Base-by-base conservation (phyloP, 2,888 invertebrate genomes). In the Caenorhabditis auriculariae region DNA sequence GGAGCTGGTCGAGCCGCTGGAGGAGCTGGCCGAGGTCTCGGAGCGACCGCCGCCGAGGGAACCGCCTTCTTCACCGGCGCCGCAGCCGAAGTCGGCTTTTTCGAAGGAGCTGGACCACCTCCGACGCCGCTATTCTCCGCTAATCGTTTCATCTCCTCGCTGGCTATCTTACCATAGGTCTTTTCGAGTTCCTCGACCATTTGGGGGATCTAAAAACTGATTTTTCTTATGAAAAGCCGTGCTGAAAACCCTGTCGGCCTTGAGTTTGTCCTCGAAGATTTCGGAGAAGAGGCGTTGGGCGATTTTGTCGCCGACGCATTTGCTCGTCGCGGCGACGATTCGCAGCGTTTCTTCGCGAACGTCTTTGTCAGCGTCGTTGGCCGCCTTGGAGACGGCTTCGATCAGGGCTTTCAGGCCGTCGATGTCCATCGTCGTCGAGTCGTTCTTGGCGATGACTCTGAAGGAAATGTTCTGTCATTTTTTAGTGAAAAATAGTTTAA, bases 261-360 rank as follows among this genome's bases (percentile, higher is more conserved):
- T 96, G 32, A 94, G 83, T 43, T 88, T 87, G 82, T 96, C 96
- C 0, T 68, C 64, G 19, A 54, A 55, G 17, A 96, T 84, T 81
- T 95, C 94, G 1, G 88, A 87, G 23, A 94, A 86, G 81, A 91
- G 91, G 0, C 91, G 90, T 19, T 38, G 87, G 87, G 96, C 88
- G 32, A 88, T 87, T 83, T 91, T 91, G 78, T 95, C 95, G 1
- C 94, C 91, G 9, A 94, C 89, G 4, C 93, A 87, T 83, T 93
- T 94, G 85, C 91, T 88, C 0, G 91, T 88, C 0, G 92, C 93
- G 7, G 95, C 96, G 12, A 96, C 83, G 0, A 93, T 93, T 82
- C 49, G 38, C 29, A 62, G 42, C 2, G 59, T 48, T 1, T 55
- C 55, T n/a, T 67, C 64, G 23, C 67, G 60, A 2, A 66, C 67